A percentile compares a stretch with the other conserved stretches of the same genome.
Evolutionary conservation across 2,797 vertebrate species (phyloP).

Genomic region (Pangasius larnaudii): DNA sequence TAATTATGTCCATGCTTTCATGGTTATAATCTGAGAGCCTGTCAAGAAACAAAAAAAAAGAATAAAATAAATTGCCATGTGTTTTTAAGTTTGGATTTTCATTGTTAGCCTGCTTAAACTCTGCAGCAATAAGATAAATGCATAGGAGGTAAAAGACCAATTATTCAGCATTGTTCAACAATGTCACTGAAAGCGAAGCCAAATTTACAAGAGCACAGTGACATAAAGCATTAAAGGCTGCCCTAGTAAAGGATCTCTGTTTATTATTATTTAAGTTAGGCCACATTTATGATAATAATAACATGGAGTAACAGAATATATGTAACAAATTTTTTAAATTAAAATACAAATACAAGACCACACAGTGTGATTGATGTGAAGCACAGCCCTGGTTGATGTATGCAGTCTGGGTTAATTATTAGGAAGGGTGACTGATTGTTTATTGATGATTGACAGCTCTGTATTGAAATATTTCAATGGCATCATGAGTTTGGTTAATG

Average conservation of each 20-base stretch:
- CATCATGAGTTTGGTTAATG: background rate
- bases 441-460: background rate
- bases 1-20: conserved; percentile 40
- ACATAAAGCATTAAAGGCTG: background rate
- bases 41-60: background rate
- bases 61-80: background rate
- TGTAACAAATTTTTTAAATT: background rate
- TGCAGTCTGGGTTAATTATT: background rate
- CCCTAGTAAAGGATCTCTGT: background rate
- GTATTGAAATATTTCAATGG: background rate
- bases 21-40: conserved; percentile 3
- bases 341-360: background rate
- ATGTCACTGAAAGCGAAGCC: background rate
- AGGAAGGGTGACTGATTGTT: background rate
- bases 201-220: conserved; percentile 7
- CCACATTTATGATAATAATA: background rate
- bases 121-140: background rate
- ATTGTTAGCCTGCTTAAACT: background rate
- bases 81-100: background rate
- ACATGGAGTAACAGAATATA: background rate
- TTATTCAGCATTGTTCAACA: conserved; percentile 1
- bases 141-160: background rate
- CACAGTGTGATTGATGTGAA: background rate
- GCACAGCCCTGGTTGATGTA: background rate
- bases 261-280: background rate